Percentiles rank a stretch among this genome's conserved stretches.
Evolutionary conservation across 2,888 invertebrate genomes (phyloP).

Genomic region (Lamellibrachia satsuma): DNA sequence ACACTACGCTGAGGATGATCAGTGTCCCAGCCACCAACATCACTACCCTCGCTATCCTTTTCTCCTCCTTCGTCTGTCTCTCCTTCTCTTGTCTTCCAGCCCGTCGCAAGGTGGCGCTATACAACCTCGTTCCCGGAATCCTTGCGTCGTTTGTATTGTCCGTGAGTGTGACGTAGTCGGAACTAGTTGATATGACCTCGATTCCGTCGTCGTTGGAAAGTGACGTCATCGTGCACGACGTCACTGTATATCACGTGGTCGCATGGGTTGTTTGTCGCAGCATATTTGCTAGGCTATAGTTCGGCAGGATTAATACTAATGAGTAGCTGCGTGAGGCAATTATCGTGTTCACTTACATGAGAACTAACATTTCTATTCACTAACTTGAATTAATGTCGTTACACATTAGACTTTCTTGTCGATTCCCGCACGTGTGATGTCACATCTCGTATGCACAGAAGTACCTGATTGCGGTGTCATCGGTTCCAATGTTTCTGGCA

Average conservation of each 20-base stretch:
- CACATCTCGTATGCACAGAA: neutral
- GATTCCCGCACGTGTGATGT: neutral
- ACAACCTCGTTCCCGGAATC: neutral
- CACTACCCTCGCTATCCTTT: slow-evolving; percentile 17
- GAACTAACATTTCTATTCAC: neutral
- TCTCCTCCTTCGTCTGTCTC: slow-evolving; percentile 20
- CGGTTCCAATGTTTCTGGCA: neutral
- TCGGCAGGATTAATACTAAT: neutral
- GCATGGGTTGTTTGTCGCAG: neutral
- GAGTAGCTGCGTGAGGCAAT: neutral
- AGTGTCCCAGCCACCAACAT: slow-evolving; percentile 17
- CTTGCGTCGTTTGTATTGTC: neutral
- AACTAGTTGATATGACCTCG: neutral
- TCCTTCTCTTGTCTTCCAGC: slow-evolving; percentile 8
- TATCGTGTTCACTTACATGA: neutral
- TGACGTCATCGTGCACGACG: slow-evolving; percentile 17
- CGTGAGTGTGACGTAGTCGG: slow-evolving; percentile 5
- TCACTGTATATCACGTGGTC: slow-evolving; percentile 12
- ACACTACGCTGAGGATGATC: neutral
- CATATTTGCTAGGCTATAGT: neutral
- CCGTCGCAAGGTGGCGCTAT: neutral
- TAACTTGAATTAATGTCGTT: neutral
- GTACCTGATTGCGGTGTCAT: neutral
- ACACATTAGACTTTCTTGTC: neutral
- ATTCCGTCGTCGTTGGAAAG: neutral